A percentile compares a stretch with the other conserved stretches of the same genome.
These are phyloP conservation scores for Asobara japonica DNA, from an alignment of 1,140 invertebrate species.

Conservation along the genomic window DNA sequence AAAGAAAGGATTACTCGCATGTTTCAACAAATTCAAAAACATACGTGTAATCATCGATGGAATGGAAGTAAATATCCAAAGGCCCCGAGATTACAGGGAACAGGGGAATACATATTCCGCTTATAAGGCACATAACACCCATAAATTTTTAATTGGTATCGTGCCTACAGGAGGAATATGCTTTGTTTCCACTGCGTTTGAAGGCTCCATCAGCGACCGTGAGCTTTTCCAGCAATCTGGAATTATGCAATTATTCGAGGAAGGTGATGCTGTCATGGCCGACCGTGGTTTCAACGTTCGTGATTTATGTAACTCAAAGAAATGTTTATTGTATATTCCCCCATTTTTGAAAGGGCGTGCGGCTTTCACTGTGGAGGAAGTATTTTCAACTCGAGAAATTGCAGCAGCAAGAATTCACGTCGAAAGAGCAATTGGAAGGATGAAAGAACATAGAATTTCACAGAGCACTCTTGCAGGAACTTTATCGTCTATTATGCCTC, in stretches of 20 bases:
- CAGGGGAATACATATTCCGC: conserved; percentile 30
- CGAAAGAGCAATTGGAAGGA: conserved; percentile 42
- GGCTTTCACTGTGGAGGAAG: too few species aligned
- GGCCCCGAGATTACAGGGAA: conserved; percentile 10
- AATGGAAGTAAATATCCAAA: conserved; percentile 40
- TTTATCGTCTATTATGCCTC: background rate
- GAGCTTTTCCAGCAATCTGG: conserved; percentile 40
- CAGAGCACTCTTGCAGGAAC: background rate
- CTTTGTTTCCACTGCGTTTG: conserved; percentile 44
- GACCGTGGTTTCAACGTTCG: conserved; percentile 43
- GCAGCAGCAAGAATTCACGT: conserved; percentile 47
- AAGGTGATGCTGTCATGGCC: conserved; percentile 39
- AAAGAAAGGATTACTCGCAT: background rate
- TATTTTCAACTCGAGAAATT: conserved; percentile 35
- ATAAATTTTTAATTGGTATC: conserved; percentile 47
- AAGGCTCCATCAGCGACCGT: conserved; percentile 45
- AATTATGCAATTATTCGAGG: conserved; percentile 40
- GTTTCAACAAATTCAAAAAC: background rate
- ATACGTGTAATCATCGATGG: conserved; percentile 39
- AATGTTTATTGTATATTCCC: background rate
- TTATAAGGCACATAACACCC: conserved; percentile 38
- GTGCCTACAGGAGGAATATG: conserved; percentile 43
- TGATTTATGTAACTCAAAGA: conserved; percentile 36
- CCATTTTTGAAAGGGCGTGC: too few species aligned
- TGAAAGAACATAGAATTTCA: conserved; percentile 24